Evolutionary conservation across 35 echinoderm and acorn worm genomes (phyloP).

Genomic region (Stichopus chloronotus): DNA sequence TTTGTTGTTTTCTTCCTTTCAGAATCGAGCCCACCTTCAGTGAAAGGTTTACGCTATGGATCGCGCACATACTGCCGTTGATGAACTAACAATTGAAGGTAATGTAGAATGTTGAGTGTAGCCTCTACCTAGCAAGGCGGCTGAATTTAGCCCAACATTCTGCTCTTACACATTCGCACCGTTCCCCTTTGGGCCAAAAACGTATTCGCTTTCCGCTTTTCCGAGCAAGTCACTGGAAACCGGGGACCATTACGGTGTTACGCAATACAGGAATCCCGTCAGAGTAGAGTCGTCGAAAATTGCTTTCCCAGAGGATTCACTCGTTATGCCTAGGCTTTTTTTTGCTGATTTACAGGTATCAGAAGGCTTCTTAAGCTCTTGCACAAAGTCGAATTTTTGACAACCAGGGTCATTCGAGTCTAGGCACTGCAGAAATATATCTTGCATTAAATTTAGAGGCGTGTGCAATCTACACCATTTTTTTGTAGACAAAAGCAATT

Average conservation of each 20-base stretch:
- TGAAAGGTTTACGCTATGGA: constrained; percentile 21
- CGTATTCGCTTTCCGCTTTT: not conserved
- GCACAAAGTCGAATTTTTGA: not conserved
- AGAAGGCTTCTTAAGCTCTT: not conserved
- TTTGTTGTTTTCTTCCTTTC: constrained; percentile 20
- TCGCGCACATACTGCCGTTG: constrained; percentile 26
- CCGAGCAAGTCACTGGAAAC: not conserved
- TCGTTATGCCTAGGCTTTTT: constrained; percentile 19
- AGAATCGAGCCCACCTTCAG: constrained; percentile 11
- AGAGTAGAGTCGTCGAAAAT: constrained; percentile 7
- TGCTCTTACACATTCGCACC: constrained; percentile 26
- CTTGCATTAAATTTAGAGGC: constrained; percentile 7
- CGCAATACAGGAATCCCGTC: not conserved
- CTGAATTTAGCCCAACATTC: constrained; percentile 22
- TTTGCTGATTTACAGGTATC: not conserved
- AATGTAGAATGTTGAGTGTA: constrained; percentile 14
- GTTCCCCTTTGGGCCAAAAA: not conserved
- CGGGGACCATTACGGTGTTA: not conserved
- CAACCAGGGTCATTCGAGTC: not conserved
- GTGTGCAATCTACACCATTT: constrained; percentile 12
- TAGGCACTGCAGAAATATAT: constrained; percentile 1
- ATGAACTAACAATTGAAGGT: constrained; percentile 21
- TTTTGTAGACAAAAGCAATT: not conserved
- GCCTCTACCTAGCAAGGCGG: constrained; percentile 12
- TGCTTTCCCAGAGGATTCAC: not conserved